phyloP scores from a whole-genome alignment of 1,140 invertebrate species.

The Eufriesea mexicana region DNA sequence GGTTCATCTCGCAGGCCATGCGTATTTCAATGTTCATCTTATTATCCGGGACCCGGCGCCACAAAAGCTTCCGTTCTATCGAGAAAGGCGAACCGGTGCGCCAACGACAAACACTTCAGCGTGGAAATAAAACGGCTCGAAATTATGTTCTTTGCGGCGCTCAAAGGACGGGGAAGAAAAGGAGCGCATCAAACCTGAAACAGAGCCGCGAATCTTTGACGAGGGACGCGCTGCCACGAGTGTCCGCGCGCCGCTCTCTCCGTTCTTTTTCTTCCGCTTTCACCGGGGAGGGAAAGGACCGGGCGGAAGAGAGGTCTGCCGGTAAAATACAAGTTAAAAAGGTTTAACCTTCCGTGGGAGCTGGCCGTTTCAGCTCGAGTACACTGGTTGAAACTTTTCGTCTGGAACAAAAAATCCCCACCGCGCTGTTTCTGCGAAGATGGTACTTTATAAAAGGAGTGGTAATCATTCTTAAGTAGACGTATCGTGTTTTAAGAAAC shows the following conservation, averaged over 20 bases:
- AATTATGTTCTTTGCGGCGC: not conserved
- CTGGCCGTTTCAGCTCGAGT: not conserved
- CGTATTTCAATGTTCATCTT: slow-evolving; percentile 30
- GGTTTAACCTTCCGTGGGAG: not conserved
- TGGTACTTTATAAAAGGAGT: not conserved
- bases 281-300: not conserved
- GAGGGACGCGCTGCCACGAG: too few relatives aligned
- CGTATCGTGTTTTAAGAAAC: too few relatives aligned
- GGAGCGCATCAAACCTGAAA: not conserved
- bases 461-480: not conserved
- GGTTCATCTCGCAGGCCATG: slow-evolving; percentile 6
- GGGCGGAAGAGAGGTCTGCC: not conserved
- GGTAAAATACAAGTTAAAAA: not conserved
- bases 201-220: slow-evolving; percentile 1
- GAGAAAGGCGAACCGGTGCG: not conserved
- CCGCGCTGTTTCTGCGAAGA: not conserved
- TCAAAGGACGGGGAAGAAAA: not conserved
- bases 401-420: not conserved
- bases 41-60: slow-evolving; percentile 25
- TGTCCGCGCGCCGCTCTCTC: too few relatives aligned
- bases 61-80: slow-evolving; percentile 11
- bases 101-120: not conserved
- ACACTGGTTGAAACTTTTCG: not conserved
- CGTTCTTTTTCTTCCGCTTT: too few relatives aligned
- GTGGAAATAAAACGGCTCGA: not conserved